Evolutionary conservation across 1,140 invertebrate genomes (phyloP).

Genomic region (Drosophila auraria): DNA sequence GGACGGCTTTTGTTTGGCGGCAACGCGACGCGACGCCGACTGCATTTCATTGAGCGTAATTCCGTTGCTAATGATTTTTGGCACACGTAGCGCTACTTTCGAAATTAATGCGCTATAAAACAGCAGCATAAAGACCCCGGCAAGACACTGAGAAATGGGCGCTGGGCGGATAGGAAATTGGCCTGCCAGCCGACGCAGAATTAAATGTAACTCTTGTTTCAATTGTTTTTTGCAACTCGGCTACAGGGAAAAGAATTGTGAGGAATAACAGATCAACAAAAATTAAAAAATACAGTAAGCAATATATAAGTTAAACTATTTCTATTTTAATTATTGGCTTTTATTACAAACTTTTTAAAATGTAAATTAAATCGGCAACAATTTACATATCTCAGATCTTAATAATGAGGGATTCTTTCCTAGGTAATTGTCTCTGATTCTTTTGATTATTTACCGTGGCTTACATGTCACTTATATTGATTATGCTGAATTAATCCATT

Average conservation of each 20-base stretch:
- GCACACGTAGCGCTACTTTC: constrained; percentile 82
- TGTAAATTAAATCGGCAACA: no score
- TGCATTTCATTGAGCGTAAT: constrained; percentile 85
- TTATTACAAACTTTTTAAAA: no score
- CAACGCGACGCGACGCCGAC: constrained; percentile 60
- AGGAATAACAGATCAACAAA: no score
- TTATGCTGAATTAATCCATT: not conserved
- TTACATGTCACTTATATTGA: no score
- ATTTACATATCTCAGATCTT: no score
- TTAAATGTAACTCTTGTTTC: constrained; percentile 79
- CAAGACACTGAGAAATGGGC: constrained; percentile 77
- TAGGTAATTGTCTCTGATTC: no score
- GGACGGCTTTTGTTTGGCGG: constrained; percentile 42
- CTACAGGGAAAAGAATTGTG: not conserved
- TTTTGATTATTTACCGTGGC: no score
- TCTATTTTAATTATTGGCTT: no score
- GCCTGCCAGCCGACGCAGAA: constrained; percentile 60
- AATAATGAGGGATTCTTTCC: no score
- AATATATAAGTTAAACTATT: no score
- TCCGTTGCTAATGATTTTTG: constrained; percentile 85
- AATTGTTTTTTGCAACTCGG: constrained; percentile 67
- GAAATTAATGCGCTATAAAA: constrained; percentile 83
- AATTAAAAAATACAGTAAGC: no score
- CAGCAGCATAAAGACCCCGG: constrained; percentile 50
- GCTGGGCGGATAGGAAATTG: constrained; percentile 75